Base-by-base conservation (phyloP, 2,888 invertebrate genomes). In the Hyppa rectilinea region DNA sequence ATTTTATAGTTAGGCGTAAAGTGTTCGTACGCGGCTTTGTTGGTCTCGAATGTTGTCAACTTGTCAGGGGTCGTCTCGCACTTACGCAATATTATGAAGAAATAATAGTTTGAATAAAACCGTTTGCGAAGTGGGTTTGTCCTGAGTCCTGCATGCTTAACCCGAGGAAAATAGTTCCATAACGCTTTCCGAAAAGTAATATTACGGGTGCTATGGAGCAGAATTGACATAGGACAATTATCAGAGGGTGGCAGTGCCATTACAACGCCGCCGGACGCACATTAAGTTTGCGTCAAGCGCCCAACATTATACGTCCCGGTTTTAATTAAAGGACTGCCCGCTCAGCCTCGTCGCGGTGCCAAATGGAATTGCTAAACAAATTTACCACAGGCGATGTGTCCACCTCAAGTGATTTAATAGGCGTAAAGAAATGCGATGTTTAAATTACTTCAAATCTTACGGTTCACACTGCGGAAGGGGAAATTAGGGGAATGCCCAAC, bases 391-490 rank as follows among this genome's bases (percentile, higher is more conserved):
- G 91, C 94, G 91, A 93, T 93, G 93, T 95, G 95, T 96, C 95
- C 95, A 96, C 95, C 95, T 95, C 94, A 95, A 96, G 95, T 96
- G 95, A 96, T 96, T 96, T 96, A 96, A 95, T 95, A 94, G 95
- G 93, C 94, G 94, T 92, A 92, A 95, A 95, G 95, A 94, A 95
- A 95, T 95, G 93, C 92, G 89, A 91, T 91, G 91, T 91, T 93
- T 92, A 90, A 91, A 92, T 92, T 91, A 89, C 87, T 90, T 88
- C 87, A 90, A 93, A 92, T 92, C 92, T 92, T 91, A 91, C 85
- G 86, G 88, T 82, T 83, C 74, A 65, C 82, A 81, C 80, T 75
- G 83, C 77, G 75, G 82, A 84, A 82, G 63, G 71, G 83, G 81
- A 81, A 83, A 82, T 81, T 83, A 77, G 83, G 69, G 61, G 70